Base-by-base conservation (phyloP, 2,888 invertebrate species). In the Teleiodes luculella region DNA sequence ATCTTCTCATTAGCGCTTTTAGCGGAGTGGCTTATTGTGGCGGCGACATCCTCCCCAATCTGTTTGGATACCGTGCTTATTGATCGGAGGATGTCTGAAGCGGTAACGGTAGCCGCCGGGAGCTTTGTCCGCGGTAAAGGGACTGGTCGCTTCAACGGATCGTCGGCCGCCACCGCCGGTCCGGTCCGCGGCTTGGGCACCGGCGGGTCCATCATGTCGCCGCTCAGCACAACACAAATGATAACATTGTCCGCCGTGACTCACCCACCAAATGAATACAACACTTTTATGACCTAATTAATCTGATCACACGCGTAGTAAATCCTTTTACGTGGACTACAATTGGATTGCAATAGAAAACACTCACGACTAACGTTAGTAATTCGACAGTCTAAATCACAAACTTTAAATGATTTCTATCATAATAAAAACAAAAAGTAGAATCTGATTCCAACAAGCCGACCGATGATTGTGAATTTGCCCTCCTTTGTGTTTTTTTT, bases 11-110 rank as follows among this genome's bases (percentile, higher is more conserved):
- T 85, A 0, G 85, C 86, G 8, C 72, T 70, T 67, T 80, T 86
- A 1, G 86, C 86, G 0, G 86, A 82, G 54, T 63, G 80, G 53
- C 73, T 82, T 0, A 92, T 90, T 77, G 90, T 90, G 28, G 81
- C 81, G 0, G 91, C 90, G 14, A 92, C 89, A 66, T 92, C 92
- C 60, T 88, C 92, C 0, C 90, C 83, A 33, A 91, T 70, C 72
- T 92, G 92, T 66, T 91, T 92, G 0, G 92, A 92, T 18, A 90
- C 91, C 43, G 87, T 80, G 57, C 91, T 84, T 39, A 92, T 80
- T n/a, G 88, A 90, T 41, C 83, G 83, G 7, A 91, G 70, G 57
- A 90, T 77, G 65, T 83, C 88, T 1, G 87, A 80, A n/a, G 90
- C 81, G 30, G 80, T 67, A 5, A 80, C 76, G 52, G 66, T 71